Percentiles rank a stretch among this genome's conserved stretches.
phyloP scores from a whole-genome alignment of 2,888 invertebrate genomes.

The Trichacis sp. region DNA sequence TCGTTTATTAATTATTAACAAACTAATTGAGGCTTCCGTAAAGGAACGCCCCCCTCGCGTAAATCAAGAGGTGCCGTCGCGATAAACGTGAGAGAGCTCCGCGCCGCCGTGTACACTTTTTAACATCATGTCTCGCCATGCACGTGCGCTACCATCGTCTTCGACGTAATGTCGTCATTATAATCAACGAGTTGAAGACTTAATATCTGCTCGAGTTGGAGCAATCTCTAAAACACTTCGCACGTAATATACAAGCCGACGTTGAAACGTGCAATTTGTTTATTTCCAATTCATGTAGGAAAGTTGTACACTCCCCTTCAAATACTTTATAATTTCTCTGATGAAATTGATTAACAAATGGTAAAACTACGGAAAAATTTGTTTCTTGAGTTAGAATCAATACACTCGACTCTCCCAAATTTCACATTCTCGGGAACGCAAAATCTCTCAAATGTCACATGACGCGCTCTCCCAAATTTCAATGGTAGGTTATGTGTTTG shows the following conservation, averaged over 20 bases:
- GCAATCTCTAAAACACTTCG: neutral
- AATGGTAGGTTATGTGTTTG: too few species aligned
- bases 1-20: constrained; percentile 67
- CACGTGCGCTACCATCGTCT: constrained; percentile 22
- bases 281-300: too few species aligned
- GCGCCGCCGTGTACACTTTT: constrained; percentile 34
- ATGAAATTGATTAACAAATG: too few species aligned
- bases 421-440: too few species aligned
- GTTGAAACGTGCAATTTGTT: too few species aligned
- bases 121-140: constrained; percentile 24
- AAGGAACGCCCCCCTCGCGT: constrained; percentile 62
- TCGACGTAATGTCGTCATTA: constrained; percentile 40
- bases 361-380: constrained; percentile 4
- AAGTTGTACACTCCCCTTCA: too few species aligned
- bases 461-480: too few species aligned
- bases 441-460: too few species aligned
- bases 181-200: constrained; percentile 31
- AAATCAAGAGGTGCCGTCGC: constrained; percentile 64
- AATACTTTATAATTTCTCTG: too few species aligned
- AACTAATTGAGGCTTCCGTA: constrained; percentile 67
- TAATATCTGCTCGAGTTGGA: neutral
- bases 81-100: constrained; percentile 32
- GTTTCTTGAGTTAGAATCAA: too few species aligned
- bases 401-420: too few species aligned
- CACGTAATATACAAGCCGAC: too few species aligned